Evolutionary conservation across 2,113 vertebrate genomes (phyloP).

Genomic region (Sapajus apella): DNA sequence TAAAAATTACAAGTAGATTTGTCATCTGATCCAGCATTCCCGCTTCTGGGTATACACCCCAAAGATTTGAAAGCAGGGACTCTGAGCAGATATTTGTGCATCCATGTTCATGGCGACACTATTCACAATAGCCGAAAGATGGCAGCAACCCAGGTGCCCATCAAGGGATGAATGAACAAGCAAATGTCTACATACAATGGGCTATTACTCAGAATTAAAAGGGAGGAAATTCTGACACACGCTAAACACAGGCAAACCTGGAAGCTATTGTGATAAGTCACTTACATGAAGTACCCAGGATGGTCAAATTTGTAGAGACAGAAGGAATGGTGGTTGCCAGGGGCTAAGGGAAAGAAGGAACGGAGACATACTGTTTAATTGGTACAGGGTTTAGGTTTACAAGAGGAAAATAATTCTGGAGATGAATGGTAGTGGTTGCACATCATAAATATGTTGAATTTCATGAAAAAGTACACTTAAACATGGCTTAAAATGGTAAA

Average conservation of each 20-base stretch:
- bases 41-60: background rate
- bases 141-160: background rate
- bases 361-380: background rate
- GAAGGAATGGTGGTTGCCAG: background rate
- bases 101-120: background rate
- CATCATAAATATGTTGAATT: background rate
- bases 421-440: too few relatives aligned
- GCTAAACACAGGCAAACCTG: background rate
- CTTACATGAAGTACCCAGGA: background rate
- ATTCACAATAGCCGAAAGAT: background rate
- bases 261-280: background rate
- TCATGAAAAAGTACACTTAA: background rate
- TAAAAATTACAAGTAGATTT: background rate
- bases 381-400: background rate
- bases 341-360: background rate
- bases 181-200: background rate
- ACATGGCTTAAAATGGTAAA: background rate
- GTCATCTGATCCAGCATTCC: background rate
- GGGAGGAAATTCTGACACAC: background rate
- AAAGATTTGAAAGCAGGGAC: background rate
- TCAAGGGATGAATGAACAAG: background rate
- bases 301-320: background rate
- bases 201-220: background rate
- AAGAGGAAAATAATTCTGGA: background rate
- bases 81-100: background rate